Conservation (phyloP, 2,888 invertebrate genomes). For the Orchesella flavescens region DNA sequence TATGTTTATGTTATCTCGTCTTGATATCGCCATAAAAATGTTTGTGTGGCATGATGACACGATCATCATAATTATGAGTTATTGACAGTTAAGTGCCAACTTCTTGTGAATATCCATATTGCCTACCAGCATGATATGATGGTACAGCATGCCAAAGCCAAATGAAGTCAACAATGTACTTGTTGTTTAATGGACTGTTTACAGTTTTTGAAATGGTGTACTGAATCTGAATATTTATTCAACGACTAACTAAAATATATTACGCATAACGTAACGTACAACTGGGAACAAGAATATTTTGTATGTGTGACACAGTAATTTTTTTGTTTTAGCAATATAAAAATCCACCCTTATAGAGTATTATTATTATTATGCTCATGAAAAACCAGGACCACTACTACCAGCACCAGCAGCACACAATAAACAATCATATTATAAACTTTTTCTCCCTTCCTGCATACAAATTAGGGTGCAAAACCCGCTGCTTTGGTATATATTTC, state of each 20-base stretch:
- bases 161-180: conserved; percentile 32
- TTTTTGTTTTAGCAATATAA: not conserved
- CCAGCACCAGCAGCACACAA: not conserved
- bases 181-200: not conserved
- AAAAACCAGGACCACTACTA: no score
- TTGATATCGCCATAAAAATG: not conserved
- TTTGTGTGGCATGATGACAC: conserved; percentile 35
- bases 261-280: not conserved
- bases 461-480: conserved; percentile 54
- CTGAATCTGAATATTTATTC: not conserved
- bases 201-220: not conserved
- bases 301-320: conserved; percentile 4
- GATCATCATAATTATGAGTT: conserved; percentile 51
- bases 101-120: not conserved
- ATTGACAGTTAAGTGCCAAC: conserved; percentile 51
- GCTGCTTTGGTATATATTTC: conserved; percentile 27
- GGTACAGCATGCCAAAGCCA: no score
- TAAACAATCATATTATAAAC: conserved; percentile 21
- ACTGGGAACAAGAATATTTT: not conserved
- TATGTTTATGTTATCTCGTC: not conserved
- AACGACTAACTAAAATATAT: not conserved
- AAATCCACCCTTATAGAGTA: not conserved
- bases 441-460: conserved; percentile 38
- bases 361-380: not conserved
- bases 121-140: not conserved